Conservation (phyloP, 2,797 vertebrate genomes). For the Malurus splendens region DNA sequence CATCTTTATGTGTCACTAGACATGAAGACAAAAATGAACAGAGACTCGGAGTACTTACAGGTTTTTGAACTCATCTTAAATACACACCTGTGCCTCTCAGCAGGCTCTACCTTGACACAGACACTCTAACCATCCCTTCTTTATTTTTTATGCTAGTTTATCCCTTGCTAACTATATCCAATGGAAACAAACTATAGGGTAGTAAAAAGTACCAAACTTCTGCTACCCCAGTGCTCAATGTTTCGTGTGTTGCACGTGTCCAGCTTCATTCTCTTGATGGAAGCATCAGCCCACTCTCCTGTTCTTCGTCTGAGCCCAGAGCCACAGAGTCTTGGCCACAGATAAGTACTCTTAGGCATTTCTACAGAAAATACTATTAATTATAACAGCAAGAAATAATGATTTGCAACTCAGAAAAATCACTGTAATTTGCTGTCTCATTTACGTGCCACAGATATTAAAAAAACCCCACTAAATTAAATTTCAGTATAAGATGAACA, state of each 20-base stretch:
- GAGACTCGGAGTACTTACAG: not conserved
- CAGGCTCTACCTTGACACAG: not conserved
- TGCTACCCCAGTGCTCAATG: not conserved
- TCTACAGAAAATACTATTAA: not conserved
- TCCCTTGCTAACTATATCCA: not conserved
- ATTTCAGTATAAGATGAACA: not conserved
- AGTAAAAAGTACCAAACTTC: not conserved
- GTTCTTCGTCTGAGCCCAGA: not conserved
- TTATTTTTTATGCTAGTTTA: not conserved
- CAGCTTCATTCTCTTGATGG: not conserved
- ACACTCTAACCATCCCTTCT: not conserved
- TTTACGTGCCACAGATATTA: not conserved
- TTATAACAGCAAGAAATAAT: not conserved
- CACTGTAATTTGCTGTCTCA: not conserved
- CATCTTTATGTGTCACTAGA: not conserved
- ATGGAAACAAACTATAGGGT: not conserved
- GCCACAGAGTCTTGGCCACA: not conserved
- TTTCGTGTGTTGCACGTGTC: not conserved
- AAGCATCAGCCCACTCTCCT: not conserved
- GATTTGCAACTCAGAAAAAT: not conserved
- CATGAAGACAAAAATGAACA: not conserved
- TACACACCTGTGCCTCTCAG: not conserved
- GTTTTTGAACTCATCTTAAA: not conserved
- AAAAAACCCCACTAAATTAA: not conserved
- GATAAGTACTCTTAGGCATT: not conserved